Evolutionary conservation across 2,797 vertebrate genomes (phyloP).

Genomic region (Alosa sapidissima): DNA sequence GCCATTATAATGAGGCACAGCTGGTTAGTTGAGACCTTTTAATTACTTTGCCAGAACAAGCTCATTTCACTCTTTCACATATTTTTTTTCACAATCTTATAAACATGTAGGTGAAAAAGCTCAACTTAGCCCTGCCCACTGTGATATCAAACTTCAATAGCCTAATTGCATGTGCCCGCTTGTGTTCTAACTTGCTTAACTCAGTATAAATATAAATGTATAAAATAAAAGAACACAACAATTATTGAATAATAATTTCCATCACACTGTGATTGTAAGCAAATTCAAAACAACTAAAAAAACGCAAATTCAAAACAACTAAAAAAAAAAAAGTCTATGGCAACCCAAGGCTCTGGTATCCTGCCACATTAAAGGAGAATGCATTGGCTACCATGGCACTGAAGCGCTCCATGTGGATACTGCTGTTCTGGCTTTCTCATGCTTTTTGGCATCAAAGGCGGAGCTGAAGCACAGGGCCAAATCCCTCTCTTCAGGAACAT

Average conservation of each 20-base stretch:
- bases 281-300: conserved; percentile 21
- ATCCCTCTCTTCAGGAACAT: conserved; percentile 21
- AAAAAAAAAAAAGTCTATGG: not conserved
- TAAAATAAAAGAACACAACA: not conserved
- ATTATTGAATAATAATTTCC: conserved; percentile 1
- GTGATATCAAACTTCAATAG: not conserved
- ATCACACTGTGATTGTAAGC: conserved; percentile 34
- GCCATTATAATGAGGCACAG: not conserved
- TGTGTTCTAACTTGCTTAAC: not conserved
- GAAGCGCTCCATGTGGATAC: conserved; percentile 24
- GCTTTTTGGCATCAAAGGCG: conserved; percentile 52
- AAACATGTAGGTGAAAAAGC: not conserved
- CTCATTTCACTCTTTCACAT: not conserved
- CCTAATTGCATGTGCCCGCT: conserved; percentile 10
- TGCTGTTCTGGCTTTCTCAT: conserved; percentile 34
- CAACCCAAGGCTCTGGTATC: not conserved
- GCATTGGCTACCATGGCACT: conserved; percentile 33
- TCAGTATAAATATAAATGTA: conserved; percentile 15
- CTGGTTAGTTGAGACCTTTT: not conserved
- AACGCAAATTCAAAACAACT: conserved; percentile 22
- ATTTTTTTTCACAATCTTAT: not conserved
- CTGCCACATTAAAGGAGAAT: not conserved
- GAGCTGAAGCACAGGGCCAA: conserved; percentile 27
- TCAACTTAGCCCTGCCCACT: not conserved
- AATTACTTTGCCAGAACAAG: not conserved